A percentile compares a stretch with the other conserved stretches of the same genome.
These are phyloP conservation scores for Oeneis ivallda DNA, from an alignment of 2,888 invertebrate species.

Conservation along the genomic window DNA sequence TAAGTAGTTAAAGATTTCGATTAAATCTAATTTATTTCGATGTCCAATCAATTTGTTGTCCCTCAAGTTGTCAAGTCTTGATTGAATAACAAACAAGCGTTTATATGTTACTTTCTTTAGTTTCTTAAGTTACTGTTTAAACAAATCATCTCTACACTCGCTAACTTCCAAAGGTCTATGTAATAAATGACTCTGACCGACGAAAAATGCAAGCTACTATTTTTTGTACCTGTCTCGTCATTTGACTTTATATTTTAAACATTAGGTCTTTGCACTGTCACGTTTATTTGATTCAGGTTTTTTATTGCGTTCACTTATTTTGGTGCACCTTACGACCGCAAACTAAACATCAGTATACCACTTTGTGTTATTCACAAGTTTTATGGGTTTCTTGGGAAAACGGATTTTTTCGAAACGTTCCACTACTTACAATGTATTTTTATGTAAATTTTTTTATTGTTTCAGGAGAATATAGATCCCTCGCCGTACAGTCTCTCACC, in stretches of 20 bases:
- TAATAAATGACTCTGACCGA: slow-evolving; percentile 25
- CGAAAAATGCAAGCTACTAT: slow-evolving; percentile 27
- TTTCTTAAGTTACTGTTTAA: not conserved
- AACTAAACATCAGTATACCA: slow-evolving; percentile 26
- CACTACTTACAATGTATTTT: slow-evolving; percentile 23
- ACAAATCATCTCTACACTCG: slow-evolving; percentile 1
- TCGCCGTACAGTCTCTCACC: slow-evolving; percentile 97
- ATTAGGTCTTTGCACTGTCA: slow-evolving; percentile 33
- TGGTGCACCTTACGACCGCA: slow-evolving; percentile 31
- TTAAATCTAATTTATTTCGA: slow-evolving; percentile 38
- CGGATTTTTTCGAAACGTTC: not conserved
- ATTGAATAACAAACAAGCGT: slow-evolving; percentile 36
- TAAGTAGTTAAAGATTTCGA: slow-evolving; percentile 39
- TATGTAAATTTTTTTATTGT: slow-evolving; percentile 46
- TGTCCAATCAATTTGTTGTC: slow-evolving; percentile 36
- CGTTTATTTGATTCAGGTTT: slow-evolving; percentile 31
- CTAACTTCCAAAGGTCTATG: slow-evolving; percentile 1
- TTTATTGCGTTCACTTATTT: slow-evolving; percentile 33
- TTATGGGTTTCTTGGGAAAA: slow-evolving; percentile 18
- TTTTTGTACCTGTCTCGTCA: slow-evolving; percentile 22
- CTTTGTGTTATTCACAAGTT: slow-evolving; percentile 20
- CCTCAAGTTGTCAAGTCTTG: slow-evolving; percentile 32
- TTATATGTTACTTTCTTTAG: not conserved
- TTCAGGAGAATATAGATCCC: slow-evolving; percentile 89
- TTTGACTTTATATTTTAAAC: slow-evolving; percentile 27